These are phyloP conservation scores for Patiria miniata DNA, from an alignment of 35 echinoderm and acorn worm genomes.

Conservation along the genomic window DNA sequence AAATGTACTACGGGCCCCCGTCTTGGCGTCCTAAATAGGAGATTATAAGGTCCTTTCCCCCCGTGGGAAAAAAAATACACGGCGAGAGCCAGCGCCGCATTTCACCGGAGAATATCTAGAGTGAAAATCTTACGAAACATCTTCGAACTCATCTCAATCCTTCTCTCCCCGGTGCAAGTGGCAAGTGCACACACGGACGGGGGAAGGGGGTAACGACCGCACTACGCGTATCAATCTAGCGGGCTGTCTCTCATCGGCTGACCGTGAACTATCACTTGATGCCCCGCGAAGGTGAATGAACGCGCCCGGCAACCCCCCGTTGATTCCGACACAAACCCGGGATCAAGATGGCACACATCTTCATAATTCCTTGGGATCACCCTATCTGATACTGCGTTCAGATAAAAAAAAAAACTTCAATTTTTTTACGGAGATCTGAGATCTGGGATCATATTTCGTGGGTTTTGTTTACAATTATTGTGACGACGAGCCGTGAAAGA, in stretches of 20 bases:
- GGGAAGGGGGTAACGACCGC: slow-evolving; percentile 6
- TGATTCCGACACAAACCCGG: not conserved
- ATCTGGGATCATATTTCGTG: not conserved
- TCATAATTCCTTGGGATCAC: not conserved
- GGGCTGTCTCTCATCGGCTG: slow-evolving; percentile 3
- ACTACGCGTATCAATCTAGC: not conserved
- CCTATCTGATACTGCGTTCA: too few species aligned
- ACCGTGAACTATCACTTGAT: slow-evolving; percentile 25
- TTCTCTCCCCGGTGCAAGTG: not conserved
- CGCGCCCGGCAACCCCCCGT: not conserved
- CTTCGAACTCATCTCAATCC: not conserved
- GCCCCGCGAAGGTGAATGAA: slow-evolving; percentile 23
- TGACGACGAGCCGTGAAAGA: too few species aligned
- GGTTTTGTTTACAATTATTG: not conserved
- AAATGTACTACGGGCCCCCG: too few species aligned
- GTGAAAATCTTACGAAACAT: not conserved
- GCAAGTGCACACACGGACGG: not conserved
- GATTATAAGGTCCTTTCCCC: too few species aligned
- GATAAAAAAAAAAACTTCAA: too few species aligned
- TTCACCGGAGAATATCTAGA: not conserved
- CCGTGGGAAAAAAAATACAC: too few species aligned
- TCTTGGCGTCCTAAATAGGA: too few species aligned
- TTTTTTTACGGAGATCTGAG: too few species aligned
- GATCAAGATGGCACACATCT: not conserved
- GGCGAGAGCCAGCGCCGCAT: too few species aligned